Evolutionary conservation across 2,797 vertebrate species (phyloP), one percentile per base, ranked within the genome.

Genomic region (Pseudochirops cupreus): DNA sequence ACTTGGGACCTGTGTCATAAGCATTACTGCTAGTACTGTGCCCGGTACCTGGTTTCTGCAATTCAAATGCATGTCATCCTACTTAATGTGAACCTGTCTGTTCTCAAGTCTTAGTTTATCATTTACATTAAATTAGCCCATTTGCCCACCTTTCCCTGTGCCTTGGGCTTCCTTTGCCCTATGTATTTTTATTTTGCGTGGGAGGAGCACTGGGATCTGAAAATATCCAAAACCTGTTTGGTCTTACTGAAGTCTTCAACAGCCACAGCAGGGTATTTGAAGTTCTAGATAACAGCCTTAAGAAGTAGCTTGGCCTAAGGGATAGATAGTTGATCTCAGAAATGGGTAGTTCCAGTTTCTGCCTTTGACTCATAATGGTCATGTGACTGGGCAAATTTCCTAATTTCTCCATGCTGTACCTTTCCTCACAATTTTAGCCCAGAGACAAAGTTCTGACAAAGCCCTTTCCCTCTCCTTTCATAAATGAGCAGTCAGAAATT

Each of bases 61-160:
- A 93, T 92, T 93, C 92, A 92, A 93, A 94, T 95, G 96, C 96
- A 98, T 98, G 98, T 97, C 95, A 96, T 97, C 93, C 92, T 91
- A 67, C 95, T 50, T 96, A 97, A 96, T 97, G 96, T 98, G 96
- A 98, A 97, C 56, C 12, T 97, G 96, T 96, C 91, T 56, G 29
- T 91, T 96, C 91, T 94, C 92, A 58, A 92, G 97, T 96, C 97
- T 92, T 98, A 97, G 95, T 97, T 97, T 92, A 96, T 97, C 94
- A 55, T 11, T n/a, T n/a, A 74, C 39, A 98, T 98, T 98, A 98
- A 98, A 98, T 91, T 91, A 93, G 97, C 96, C 96, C 96, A 94
- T 96, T 92, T 92, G 94, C 93, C 39, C 39, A 87, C 39, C 39
- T 87, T 93, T 46, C 94, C 96, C 57, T 29, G n/a, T 50, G 24